phyloP scores from a whole-genome alignment of 2,113 vertebrate genomes.

The Argyrosomus japonicus region DNA sequence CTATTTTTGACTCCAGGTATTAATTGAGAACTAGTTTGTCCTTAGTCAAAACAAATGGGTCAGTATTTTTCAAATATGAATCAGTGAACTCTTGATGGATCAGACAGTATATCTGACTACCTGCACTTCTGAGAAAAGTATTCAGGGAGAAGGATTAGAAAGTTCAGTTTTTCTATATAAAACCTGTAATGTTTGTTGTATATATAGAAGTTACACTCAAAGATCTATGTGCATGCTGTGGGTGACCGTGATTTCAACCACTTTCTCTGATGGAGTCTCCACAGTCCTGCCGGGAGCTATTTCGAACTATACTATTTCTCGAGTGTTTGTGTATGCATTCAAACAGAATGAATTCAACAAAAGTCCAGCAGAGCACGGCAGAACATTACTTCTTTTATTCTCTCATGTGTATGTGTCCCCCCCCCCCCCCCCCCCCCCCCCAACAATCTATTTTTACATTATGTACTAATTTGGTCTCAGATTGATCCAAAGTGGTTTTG shows the following conservation, averaged over 20 bases:
- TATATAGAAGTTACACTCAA: conserved; percentile 11
- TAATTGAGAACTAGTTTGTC: not conserved
- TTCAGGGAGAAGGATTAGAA: conserved; percentile 16
- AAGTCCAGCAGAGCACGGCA: conserved; percentile 9
- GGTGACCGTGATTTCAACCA: conserved; percentile 11
- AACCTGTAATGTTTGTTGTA: conserved; percentile 15
- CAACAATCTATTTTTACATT: conserved; percentile 54
- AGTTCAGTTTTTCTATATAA: conserved; percentile 4
- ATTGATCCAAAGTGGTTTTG: conserved; percentile 60
- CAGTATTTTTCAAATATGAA: not conserved
- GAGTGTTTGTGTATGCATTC: conserved; percentile 35
- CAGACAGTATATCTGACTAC: not conserved
- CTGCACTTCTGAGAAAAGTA: not conserved
- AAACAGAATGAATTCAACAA: conserved; percentile 43
- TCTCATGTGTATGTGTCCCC: not conserved
- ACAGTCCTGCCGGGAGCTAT: conserved; percentile 31
- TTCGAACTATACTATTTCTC: conserved; percentile 35
- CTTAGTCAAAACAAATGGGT: conserved; percentile 4
- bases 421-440: no score
- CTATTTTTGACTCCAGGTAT: not conserved
- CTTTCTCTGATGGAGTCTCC: conserved; percentile 14
- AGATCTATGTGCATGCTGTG: conserved; percentile 18
- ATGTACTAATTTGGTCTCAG: conserved; percentile 53
- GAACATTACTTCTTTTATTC: conserved; percentile 5
- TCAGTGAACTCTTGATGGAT: not conserved